Percentiles rank a stretch among this genome's conserved stretches.
phyloP scores from a whole-genome alignment of 2,797 vertebrate genomes.

The Cercopithecus neglectus region DNA sequence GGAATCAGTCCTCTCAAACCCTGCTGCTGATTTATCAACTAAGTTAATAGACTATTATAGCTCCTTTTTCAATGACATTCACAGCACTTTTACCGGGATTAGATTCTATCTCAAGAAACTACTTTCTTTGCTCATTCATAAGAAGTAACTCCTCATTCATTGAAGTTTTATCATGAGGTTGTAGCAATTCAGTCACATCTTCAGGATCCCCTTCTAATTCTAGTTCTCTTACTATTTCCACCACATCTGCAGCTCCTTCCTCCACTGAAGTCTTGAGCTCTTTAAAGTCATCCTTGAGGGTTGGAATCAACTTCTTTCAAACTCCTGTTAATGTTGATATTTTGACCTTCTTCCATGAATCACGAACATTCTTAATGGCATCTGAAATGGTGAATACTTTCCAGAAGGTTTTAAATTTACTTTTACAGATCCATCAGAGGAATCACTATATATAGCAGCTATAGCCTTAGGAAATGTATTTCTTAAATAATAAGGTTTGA shows the following conservation, averaged over 20 bases:
- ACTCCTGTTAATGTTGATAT: not conserved
- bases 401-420: not conserved
- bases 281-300: not conserved
- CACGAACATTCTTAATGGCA: not conserved
- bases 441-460: not conserved
- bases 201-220: not conserved
- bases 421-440: not conserved
- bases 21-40: not conserved
- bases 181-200: not conserved
- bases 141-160: not conserved
- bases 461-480: not conserved
- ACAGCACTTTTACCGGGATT: not conserved
- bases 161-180: not conserved
- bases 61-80: not conserved
- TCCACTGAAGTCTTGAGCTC: not conserved
- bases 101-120: not conserved
- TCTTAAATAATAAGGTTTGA: not conserved
- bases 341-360: not conserved
- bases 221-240: not conserved
- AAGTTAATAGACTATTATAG: not conserved
- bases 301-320: not conserved
- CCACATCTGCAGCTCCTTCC: not conserved
- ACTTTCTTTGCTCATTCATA: not conserved
- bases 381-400: not conserved
- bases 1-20: not conserved